Conservation (phyloP, 2,797 vertebrate species). For the Sebastes jordani region DNA sequence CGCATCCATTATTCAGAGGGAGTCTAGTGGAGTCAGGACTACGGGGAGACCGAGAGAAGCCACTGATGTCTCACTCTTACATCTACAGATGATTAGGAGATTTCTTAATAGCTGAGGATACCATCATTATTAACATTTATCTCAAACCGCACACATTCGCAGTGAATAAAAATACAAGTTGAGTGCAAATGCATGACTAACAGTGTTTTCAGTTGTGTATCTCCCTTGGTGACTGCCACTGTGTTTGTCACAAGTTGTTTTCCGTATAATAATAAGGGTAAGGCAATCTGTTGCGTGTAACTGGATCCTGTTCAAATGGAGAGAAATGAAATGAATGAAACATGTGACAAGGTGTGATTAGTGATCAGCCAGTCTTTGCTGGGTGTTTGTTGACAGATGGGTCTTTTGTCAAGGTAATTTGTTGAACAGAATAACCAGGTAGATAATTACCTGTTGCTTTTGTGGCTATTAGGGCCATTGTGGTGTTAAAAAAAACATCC, state of each 20-base stretch:
- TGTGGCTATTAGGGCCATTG: constrained; percentile 62
- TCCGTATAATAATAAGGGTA: constrained; percentile 64
- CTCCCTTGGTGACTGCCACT: constrained; percentile 34
- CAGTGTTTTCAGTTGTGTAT: constrained; percentile 19
- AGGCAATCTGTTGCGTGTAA: constrained; percentile 77
- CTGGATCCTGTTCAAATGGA: constrained; percentile 53
- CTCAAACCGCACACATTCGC: neutral
- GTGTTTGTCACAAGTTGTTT: constrained; percentile 52
- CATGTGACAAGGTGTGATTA: constrained; percentile 82
- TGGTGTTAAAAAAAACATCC: constrained; percentile 62
- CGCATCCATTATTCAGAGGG: constrained; percentile 70
- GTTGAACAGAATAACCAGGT: constrained; percentile 80
- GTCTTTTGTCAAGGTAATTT: constrained; percentile 78
- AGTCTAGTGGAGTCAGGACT: constrained; percentile 42
- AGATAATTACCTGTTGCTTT: constrained; percentile 75
- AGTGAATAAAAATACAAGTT: neutral
- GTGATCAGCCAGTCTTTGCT: constrained; percentile 54
- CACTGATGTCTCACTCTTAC: constrained; percentile 35
- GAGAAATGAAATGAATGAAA: constrained; percentile 76
- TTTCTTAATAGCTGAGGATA: neutral
- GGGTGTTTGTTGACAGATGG: constrained; percentile 82
- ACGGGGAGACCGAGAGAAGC: constrained; percentile 21
- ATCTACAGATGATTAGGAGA: constrained; percentile 27
- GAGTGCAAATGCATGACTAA: neutral
- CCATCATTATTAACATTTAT: constrained; percentile 2